Base-by-base conservation (phyloP, 2,113 vertebrate genomes). In the Platichthys stellatus region DNA sequence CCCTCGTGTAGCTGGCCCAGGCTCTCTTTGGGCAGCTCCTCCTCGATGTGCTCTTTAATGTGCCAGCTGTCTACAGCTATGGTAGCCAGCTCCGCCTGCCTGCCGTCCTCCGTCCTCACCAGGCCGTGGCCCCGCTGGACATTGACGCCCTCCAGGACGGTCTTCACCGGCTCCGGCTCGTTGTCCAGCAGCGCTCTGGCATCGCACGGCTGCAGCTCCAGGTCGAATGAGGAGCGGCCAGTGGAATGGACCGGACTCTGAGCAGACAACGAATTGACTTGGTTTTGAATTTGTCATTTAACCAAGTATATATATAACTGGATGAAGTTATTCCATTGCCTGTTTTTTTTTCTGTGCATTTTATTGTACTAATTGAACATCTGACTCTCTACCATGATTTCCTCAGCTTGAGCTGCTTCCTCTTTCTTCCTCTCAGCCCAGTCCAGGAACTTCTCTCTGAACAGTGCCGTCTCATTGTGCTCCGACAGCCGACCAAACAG, bases 381-480 rank as follows among this genome's bases (percentile, higher is more conserved):
- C 12, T 43, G 35, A 38, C 35, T 38, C 35, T 38, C 35, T 13
- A 94, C 93, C 94, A 93, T 95, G 14, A 92, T 12, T 82, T 95
- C 95, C 81, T 94, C 94, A 1, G 74, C 17, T 31, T 54, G 62
- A 35, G 83, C 58, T 0, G 38, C 24, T 70, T 94, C 93, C 47
- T 94, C 94, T 72, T 94, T 94, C 59, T 87, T 93, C 80, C 83
- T 91, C 72, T 95, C 94, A 0, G 93, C 92, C 95, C 95, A 96
- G 87, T 96, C 95, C 65, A 95, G 87, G 89, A 96, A 96, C 83
- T 96, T 96, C 90, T 96, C 95, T 83, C 84, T 93, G 91, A 96
- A 96, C 63, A 96, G 83, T 2, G 95, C 72, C 0, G 95, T 96
- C 81, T 96, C 95, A 14, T 95, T 95, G 92, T 95, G 95, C 87